Percentiles rank a stretch among this genome's conserved stretches.
Evolutionary conservation across 2,797 vertebrate species (phyloP).

Genomic region (Dermochelys coriacea): DNA sequence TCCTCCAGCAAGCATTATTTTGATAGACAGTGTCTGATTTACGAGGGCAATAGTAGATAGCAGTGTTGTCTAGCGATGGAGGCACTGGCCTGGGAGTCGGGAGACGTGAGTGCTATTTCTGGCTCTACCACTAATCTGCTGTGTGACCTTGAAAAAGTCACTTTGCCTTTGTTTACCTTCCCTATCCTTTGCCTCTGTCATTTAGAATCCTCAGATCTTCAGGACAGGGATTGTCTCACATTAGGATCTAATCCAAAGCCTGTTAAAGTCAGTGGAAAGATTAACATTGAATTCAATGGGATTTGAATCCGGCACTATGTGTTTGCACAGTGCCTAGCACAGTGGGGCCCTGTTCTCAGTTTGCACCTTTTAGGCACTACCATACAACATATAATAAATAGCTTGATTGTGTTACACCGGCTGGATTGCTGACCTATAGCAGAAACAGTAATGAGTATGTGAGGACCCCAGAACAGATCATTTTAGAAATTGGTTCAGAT

Average conservation of each 20-base stretch:
- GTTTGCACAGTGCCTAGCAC: neutral
- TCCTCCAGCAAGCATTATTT: neutral
- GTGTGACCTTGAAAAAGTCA: neutral
- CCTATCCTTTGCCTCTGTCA: neutral
- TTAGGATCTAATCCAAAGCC: neutral
- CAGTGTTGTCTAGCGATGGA: neutral
- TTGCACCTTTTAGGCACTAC: neutral
- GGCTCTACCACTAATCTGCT: constrained; percentile 22
- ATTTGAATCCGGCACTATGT: neutral
- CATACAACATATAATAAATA: neutral
- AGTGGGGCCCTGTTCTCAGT: neutral
- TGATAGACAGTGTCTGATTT: neutral
- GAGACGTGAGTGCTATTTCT: neutral
- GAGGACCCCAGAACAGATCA: neutral
- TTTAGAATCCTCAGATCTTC: neutral
- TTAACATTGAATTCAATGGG: neutral
- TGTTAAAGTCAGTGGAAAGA: neutral
- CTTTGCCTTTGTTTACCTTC: neutral
- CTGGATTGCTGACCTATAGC: neutral
- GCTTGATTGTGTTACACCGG: neutral
- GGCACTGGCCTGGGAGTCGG: fast-evolving
- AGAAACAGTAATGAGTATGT: neutral
- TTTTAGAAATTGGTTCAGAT: neutral
- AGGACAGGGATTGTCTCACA: neutral
- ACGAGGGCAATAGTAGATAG: neutral